Conservation (phyloP, 2,888 invertebrate genomes). For the Syrphus vitripennis region DNA sequence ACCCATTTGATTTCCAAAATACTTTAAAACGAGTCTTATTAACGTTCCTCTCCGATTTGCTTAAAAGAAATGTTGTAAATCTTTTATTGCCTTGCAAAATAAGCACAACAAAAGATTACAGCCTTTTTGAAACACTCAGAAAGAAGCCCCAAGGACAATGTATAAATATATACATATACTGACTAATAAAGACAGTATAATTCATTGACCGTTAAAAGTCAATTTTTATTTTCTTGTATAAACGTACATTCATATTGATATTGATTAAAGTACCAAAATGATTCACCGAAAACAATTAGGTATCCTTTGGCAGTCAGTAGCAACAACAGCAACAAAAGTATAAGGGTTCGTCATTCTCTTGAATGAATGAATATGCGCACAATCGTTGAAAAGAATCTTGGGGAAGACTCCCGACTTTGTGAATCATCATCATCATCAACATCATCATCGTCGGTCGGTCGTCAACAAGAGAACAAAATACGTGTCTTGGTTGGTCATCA, state of each 20-base stretch:
- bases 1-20: conserved; percentile 16
- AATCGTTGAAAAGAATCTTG: conserved; percentile 60
- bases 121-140: conserved; percentile 4
- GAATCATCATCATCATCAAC: conserved; percentile 53
- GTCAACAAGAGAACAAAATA: conserved; percentile 26
- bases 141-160: conserved; percentile 48
- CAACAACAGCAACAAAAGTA: conserved; percentile 6
- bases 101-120: conserved; percentile 22
- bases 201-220: conserved; percentile 64
- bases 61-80: conserved; percentile 22
- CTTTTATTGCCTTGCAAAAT: conserved; percentile 42
- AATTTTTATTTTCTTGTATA: conserved; percentile 7
- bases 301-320: conserved; percentile 54
- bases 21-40: not conserved
- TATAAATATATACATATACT: not conserved
- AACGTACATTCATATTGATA: not conserved
- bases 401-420: conserved; percentile 59
- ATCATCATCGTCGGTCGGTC: conserved; percentile 30
- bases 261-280: conserved; percentile 56
- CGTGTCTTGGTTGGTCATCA: conserved; percentile 70
- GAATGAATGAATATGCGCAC: conserved; percentile 61
- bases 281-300: conserved; percentile 53
- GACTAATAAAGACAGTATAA: conserved; percentile 63
- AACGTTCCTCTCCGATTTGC: conserved; percentile 14
- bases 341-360: conserved; percentile 58